phyloP scores from a whole-genome alignment of 2,888 invertebrate genomes.

The Watsonalla binaria region DNA sequence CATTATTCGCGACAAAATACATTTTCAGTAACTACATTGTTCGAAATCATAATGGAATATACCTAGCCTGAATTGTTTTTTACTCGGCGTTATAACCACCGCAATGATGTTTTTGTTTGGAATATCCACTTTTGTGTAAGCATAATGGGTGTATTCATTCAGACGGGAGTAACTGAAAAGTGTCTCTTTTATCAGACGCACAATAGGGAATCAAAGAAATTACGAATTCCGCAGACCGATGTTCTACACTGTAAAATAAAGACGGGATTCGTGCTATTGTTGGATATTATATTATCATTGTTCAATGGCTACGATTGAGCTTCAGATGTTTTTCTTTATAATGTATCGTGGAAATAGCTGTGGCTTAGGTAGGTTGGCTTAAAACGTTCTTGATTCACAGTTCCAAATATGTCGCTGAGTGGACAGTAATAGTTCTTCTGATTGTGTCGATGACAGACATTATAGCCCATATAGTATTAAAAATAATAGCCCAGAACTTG shows the following conservation, averaged over 20 bases:
- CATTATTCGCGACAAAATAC: slow-evolving; percentile 49
- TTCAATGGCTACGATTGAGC: slow-evolving; percentile 25
- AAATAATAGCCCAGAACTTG: too few relatives aligned
- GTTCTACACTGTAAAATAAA: slow-evolving; percentile 68
- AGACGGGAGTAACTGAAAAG: slow-evolving; percentile 65
- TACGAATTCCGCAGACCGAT: slow-evolving; percentile 59
- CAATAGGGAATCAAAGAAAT: slow-evolving; percentile 77
- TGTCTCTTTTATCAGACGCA: slow-evolving; percentile 73
- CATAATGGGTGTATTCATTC: slow-evolving; percentile 76
- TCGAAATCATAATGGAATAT: slow-evolving; percentile 57
- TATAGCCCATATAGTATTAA: too few relatives aligned
- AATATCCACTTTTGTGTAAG: slow-evolving; percentile 70
- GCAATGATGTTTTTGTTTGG: slow-evolving; percentile 69
- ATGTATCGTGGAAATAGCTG: background rate
- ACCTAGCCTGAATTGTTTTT: slow-evolving; percentile 55
- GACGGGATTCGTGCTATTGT: slow-evolving; percentile 40
- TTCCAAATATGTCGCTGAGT: too few relatives aligned
- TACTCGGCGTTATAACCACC: slow-evolving; percentile 52
- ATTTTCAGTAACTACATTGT: slow-evolving; percentile 53
- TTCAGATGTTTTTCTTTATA: slow-evolving; percentile 6
- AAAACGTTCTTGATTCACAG: background rate
- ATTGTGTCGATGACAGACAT: too few relatives aligned
- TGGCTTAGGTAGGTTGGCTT: background rate
- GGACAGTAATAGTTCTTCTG: too few relatives aligned
- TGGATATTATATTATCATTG: slow-evolving; percentile 35